phyloP scores from a whole-genome alignment of 53 echinoderm and acorn worm species.

The Actinopyga echinites region DNA sequence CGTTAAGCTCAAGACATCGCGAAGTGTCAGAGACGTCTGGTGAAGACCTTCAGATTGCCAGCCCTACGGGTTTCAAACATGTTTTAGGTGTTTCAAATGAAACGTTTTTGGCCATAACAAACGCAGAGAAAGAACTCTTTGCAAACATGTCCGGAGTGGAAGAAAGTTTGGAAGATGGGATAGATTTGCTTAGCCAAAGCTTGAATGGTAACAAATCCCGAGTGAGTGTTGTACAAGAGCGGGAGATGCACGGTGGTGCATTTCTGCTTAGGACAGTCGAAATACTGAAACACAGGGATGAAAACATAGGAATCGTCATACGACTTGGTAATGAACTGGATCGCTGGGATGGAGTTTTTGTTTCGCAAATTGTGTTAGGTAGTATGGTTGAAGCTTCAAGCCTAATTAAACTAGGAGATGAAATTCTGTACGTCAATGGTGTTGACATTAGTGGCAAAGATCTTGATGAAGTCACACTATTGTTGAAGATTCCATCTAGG shows the following conservation, averaged over 20 bases:
- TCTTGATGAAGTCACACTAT: constrained; percentile 88
- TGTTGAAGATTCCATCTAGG: constrained; percentile 92
- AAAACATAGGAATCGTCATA: constrained; percentile 92
- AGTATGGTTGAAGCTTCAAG: constrained; percentile 90
- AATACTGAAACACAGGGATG: constrained; percentile 89
- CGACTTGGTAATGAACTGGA: constrained; percentile 90
- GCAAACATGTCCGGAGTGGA: constrained; percentile 67
- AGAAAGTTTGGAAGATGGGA: constrained; percentile 36
- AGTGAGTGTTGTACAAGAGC: constrained; percentile 88
- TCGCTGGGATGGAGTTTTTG: constrained; percentile 83
- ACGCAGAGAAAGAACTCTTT: constrained; percentile 89
- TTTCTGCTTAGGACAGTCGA: constrained; percentile 92
- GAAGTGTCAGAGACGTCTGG: constrained; percentile 54
- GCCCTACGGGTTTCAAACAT: constrained; percentile 82
- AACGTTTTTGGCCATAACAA: constrained; percentile 82
- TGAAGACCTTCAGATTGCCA: constrained; percentile 71
- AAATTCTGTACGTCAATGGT: constrained; percentile 95
- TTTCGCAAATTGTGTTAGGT: constrained; percentile 86
- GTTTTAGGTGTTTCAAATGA: constrained; percentile 78
- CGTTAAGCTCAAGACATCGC: constrained; percentile 22
- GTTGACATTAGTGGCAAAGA: constrained; percentile 84
- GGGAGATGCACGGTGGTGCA: constrained; percentile 95
- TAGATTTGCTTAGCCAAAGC: constrained; percentile 46
- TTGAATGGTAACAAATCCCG: constrained; percentile 61
- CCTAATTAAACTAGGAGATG: constrained; percentile 88